These are phyloP conservation scores for Trissolcus japonicus DNA, from an alignment of 2,888 invertebrate species.

Conservation along the genomic window DNA sequence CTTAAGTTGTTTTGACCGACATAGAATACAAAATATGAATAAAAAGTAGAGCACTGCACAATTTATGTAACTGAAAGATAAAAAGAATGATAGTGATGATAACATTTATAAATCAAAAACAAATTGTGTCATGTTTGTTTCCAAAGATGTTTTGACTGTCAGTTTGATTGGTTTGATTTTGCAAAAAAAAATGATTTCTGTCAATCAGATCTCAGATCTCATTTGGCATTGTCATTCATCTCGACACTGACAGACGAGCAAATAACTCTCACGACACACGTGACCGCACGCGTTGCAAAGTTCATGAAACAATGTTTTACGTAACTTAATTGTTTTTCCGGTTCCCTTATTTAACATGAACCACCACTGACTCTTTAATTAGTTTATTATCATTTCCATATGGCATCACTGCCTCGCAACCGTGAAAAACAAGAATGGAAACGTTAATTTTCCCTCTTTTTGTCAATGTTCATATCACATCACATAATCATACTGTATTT, in stretches of 20 bases:
- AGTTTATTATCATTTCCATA: slow-evolving; percentile 23
- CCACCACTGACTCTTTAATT: slow-evolving; percentile 14
- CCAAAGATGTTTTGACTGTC: background rate
- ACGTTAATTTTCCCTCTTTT: no score
- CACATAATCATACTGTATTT: no score
- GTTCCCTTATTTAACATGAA: slow-evolving; percentile 29
- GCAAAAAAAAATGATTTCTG: no score
- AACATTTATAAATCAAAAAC: no score
- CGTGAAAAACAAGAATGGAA: slow-evolving; percentile 10
- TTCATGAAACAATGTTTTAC: slow-evolving; percentile 28
- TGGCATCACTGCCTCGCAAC: slow-evolving; percentile 4
- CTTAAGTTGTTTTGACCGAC: no score
- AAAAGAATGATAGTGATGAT: no score
- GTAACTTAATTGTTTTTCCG: slow-evolving; percentile 31
- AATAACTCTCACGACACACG: slow-evolving; percentile 16
- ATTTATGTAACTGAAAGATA: no score
- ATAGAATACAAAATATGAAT: no score
- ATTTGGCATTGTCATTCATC: background rate
- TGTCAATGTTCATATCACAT: background rate
- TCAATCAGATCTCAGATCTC: background rate
- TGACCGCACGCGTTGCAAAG: slow-evolving; percentile 23
- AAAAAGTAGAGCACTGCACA: no score
- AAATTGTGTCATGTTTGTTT: background rate
- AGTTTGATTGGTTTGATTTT: no score
- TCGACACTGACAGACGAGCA: background rate